Evolutionary conservation across 1,140 invertebrate species (phyloP).

Genomic region (Orchestia grillus): DNA sequence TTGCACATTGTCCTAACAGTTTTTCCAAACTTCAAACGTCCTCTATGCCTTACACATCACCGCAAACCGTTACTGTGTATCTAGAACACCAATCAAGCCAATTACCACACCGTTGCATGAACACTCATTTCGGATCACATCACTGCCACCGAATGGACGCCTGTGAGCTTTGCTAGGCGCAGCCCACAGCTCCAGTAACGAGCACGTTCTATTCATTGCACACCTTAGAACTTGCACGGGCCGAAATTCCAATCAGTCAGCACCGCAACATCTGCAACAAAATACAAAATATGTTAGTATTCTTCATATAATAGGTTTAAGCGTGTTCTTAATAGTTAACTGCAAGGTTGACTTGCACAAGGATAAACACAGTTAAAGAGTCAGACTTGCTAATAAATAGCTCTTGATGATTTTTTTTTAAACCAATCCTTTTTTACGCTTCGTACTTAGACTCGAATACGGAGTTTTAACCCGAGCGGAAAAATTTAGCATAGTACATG

Average conservation of each 20-base stretch:
- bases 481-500: too few relatives aligned
- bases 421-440: too few relatives aligned
- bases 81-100: too few relatives aligned
- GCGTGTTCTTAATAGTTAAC: background rate
- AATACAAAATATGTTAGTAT: background rate
- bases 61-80: background rate
- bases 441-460: too few relatives aligned
- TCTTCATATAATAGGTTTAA: background rate
- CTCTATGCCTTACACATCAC: background rate
- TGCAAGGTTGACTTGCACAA: too few relatives aligned
- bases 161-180: background rate
- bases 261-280: background rate
- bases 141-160: background rate
- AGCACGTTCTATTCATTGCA: background rate
- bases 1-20: background rate
- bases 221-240: background rate
- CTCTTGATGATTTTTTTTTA: too few relatives aligned
- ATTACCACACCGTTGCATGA: background rate
- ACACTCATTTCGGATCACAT: background rate
- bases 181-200: background rate
- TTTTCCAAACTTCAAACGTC: background rate
- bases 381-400: too few relatives aligned
- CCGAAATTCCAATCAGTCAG: background rate
- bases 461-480: too few relatives aligned
- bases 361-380: too few relatives aligned